A percentile compares a stretch with the other conserved stretches of the same genome.
Conservation (phyloP, 2,888 invertebrate genomes). For the Abrostola triplasia region DNA sequence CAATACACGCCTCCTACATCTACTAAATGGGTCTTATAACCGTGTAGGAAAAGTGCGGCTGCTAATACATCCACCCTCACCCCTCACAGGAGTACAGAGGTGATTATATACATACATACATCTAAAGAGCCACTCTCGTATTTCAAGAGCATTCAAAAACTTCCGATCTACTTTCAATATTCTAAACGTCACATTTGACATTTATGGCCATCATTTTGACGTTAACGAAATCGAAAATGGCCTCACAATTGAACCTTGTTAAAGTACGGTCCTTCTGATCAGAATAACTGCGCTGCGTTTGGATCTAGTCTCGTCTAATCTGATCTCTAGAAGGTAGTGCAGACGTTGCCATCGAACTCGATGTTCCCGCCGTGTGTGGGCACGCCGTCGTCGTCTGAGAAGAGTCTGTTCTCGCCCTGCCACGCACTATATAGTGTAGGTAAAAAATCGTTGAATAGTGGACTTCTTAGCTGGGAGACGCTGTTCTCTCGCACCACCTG, state of each 20-base stretch:
- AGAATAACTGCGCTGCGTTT: constrained; percentile 35
- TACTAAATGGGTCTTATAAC: too few species aligned
- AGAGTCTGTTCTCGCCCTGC: constrained; percentile 68
- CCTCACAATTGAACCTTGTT: background rate
- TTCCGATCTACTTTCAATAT: too few species aligned
- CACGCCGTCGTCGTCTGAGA: constrained; percentile 62
- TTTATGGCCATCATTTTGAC: too few species aligned
- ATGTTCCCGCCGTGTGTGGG: constrained; percentile 67
- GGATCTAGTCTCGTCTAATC: constrained; percentile 35
- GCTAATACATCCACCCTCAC: too few species aligned
- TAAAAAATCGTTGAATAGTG: constrained; percentile 83
- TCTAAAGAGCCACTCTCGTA: too few species aligned
- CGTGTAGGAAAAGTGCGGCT: too few species aligned
- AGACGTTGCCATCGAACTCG: constrained; percentile 82
- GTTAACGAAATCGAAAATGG: too few species aligned
- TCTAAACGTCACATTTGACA: too few species aligned
- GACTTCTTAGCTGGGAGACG: constrained; percentile 68
- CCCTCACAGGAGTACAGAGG: background rate
- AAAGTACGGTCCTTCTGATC: background rate
- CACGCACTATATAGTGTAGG: constrained; percentile 81
- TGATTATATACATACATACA: constrained; percentile 4
- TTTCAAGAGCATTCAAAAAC: too few species aligned
- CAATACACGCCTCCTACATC: background rate
- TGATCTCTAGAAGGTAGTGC: constrained; percentile 76
- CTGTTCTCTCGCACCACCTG: constrained; percentile 81